Conservation (phyloP, 2,888 invertebrate species). For the Volucella bombylans region DNA sequence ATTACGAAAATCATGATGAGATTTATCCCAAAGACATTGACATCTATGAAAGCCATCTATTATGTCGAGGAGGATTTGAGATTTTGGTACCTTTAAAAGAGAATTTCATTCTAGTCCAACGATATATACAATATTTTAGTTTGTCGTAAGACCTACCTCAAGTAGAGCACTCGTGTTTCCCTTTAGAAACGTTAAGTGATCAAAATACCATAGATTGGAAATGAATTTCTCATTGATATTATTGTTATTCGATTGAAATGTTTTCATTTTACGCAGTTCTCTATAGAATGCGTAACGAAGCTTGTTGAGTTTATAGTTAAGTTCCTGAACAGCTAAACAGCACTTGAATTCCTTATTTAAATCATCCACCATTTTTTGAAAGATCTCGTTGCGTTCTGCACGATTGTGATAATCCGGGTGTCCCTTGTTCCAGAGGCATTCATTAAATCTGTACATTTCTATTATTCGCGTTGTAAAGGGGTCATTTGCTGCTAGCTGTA, state of each 20-base stretch:
- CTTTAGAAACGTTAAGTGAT: slow-evolving; percentile 44
- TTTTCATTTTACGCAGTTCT: slow-evolving; percentile 56
- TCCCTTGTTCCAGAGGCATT: slow-evolving; percentile 57
- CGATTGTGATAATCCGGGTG: slow-evolving; percentile 57
- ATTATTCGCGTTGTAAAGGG: slow-evolving; percentile 45
- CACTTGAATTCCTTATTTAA: slow-evolving; percentile 33
- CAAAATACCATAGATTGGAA: slow-evolving; percentile 50
- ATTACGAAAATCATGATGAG: slow-evolving; percentile 54
- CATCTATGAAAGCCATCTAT: slow-evolving; percentile 46
- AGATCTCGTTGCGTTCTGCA: slow-evolving; percentile 48
- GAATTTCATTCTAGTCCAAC: background rate
- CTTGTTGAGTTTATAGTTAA: slow-evolving; percentile 47
- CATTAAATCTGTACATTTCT: slow-evolving; percentile 41
- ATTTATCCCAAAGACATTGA: slow-evolving; percentile 52
- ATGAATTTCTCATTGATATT: slow-evolving; percentile 33
- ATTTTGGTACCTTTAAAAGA: slow-evolving; percentile 46
- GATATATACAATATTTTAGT: too few species aligned
- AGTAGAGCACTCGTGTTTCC: slow-evolving; percentile 52
- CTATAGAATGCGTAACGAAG: slow-evolving; percentile 52
- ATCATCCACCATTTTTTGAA: slow-evolving; percentile 25
- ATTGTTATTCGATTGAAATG: slow-evolving; percentile 45
- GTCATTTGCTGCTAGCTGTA: slow-evolving; percentile 43
- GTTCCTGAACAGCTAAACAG: slow-evolving; percentile 32
- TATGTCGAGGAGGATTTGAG: slow-evolving; percentile 51
- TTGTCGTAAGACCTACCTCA: slow-evolving; percentile 25